Evolutionary conservation across 2,113 vertebrate genomes (phyloP).

Genomic region (Ascaphus truei): DNA sequence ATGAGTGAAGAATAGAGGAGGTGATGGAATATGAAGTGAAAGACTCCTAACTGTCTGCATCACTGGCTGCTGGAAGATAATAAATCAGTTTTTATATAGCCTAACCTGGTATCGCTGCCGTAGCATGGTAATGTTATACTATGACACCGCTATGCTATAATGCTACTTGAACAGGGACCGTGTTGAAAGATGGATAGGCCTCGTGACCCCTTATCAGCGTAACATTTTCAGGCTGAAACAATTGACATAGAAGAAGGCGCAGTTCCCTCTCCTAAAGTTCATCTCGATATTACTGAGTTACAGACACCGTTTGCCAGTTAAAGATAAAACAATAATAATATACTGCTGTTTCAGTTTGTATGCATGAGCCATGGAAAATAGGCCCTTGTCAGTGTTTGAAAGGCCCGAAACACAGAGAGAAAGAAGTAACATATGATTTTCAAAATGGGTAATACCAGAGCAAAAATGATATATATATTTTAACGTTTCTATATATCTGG

Average conservation of each 20-base stretch:
- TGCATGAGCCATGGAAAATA: no score
- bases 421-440: no score
- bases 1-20: no score
- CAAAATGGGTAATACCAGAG: no score
- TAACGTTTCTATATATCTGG: no score
- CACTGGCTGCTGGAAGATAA: background rate
- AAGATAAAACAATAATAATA: background rate
- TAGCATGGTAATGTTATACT: constrained; percentile 3
- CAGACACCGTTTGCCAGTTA: background rate
- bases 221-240: background rate
- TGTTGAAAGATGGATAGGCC: background rate
- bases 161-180: background rate
- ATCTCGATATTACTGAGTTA: background rate
- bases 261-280: background rate
- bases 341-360: no score
- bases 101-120: background rate
- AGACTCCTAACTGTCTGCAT: no score
- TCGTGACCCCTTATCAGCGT: background rate
- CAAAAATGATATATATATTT: no score
- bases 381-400: no score
- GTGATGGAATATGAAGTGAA: no score
- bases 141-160: background rate
- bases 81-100: background rate
- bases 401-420: no score
- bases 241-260: background rate